Evolutionary conservation across 2,888 invertebrate genomes (phyloP).

Genomic region (Thecophora atra): DNA sequence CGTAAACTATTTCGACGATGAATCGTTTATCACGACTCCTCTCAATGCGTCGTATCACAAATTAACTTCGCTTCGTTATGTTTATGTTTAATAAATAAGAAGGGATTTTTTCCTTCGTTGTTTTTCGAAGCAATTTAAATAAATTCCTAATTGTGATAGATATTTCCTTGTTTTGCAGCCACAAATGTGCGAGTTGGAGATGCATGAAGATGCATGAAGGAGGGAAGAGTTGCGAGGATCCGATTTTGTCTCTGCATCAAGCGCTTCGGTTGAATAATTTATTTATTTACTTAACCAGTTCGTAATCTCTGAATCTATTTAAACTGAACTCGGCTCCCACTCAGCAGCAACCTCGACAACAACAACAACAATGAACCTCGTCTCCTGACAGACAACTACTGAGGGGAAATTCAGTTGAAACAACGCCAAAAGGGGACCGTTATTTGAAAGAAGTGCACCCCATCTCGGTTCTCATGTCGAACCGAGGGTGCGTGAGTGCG

Average conservation of each 20-base stretch:
- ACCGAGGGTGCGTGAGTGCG: constrained; percentile 9
- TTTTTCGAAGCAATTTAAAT: too few species aligned
- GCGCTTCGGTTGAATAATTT: constrained; percentile 9
- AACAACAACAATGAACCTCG: background rate
- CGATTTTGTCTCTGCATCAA: background rate
- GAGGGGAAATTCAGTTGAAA: too few species aligned
- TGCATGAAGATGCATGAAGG: background rate
- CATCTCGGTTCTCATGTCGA: background rate
- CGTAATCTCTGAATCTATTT: background rate
- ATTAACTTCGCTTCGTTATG: too few species aligned
- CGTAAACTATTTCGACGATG: too few species aligned
- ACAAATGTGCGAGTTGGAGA: background rate
- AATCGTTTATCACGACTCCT: too few species aligned
- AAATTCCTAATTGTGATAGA: too few species aligned
- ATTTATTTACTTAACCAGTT: constrained; percentile 1
- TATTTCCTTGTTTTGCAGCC: too few species aligned
- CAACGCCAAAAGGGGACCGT: constrained; percentile 3
- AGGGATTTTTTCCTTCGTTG: too few species aligned
- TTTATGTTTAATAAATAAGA: too few species aligned
- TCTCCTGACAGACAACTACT: background rate
- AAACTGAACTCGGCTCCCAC: background rate
- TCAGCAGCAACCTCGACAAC: too few species aligned
- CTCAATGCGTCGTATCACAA: too few species aligned
- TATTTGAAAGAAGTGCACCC: background rate
- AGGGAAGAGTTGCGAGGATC: background rate